Percentiles rank a stretch among this genome's conserved stretches.
These are phyloP conservation scores for Tichodroma muraria DNA, from an alignment of 2,113 vertebrate genomes.

Conservation along the genomic window DNA sequence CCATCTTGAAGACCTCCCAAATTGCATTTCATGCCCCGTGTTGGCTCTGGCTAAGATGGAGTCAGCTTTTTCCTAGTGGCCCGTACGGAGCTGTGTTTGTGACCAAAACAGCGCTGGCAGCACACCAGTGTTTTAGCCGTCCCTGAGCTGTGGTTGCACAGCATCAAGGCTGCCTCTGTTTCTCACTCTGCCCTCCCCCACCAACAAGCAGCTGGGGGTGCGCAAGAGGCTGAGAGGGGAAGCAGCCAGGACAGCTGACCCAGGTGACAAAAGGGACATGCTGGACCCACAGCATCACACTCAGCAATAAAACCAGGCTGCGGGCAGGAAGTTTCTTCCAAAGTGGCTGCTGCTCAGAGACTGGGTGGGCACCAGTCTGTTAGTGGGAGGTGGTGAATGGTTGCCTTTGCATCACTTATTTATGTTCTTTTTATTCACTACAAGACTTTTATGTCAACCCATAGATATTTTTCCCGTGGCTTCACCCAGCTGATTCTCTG, in stretches of 20 bases:
- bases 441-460: not conserved
- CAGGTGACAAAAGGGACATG: not conserved
- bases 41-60: not conserved
- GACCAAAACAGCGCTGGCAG: not conserved
- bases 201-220: not conserved
- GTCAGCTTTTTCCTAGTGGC: not conserved
- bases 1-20: not conserved
- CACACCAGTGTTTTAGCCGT: not conserved
- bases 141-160: not conserved
- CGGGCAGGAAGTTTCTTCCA: not conserved
- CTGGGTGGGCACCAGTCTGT: not conserved
- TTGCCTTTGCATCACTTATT: not conserved
- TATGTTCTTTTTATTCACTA: not conserved
- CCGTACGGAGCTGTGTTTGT: rapidly evolving
- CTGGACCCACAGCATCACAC: not conserved
- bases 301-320: not conserved
- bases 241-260: not conserved
- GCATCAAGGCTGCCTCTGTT: not conserved
- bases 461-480: not conserved
- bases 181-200: not conserved
- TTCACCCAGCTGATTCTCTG: not conserved
- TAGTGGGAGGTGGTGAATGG: not conserved
- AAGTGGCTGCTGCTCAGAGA: not conserved
- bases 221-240: not conserved
- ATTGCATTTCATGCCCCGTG: not conserved